Conservation (phyloP, 2,888 invertebrate species). For the Meteorus cinctellus region DNA sequence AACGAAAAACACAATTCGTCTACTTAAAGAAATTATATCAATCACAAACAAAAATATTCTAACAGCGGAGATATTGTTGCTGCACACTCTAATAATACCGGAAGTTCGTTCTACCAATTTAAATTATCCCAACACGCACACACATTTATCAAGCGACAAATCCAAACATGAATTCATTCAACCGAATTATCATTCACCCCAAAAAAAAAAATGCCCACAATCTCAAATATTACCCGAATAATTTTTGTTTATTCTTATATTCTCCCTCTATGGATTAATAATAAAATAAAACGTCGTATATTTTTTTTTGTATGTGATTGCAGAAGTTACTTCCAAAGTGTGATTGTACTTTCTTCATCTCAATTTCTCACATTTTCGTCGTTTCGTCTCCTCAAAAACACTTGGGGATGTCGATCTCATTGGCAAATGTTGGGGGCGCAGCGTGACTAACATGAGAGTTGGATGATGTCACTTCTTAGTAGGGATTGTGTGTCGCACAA, state of each 20-base stretch:
- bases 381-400: constrained; percentile 18
- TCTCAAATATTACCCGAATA: not conserved
- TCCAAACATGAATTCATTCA: constrained; percentile 1
- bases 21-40: too few species aligned
- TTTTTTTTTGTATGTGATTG: constrained; percentile 11
- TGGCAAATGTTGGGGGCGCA: constrained; percentile 44
- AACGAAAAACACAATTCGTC: too few species aligned
- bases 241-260: not conserved
- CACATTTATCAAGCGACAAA: not conserved
- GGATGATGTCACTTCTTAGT: constrained; percentile 67
- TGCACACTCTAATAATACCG: constrained; percentile 8
- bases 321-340: constrained; percentile 8
- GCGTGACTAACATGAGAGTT: constrained; percentile 61
- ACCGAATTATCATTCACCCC: not conserved
- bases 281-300: not conserved
- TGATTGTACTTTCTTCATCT: constrained; percentile 6
- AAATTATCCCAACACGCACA: not conserved
- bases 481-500: constrained; percentile 63
- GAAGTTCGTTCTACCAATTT: not conserved
- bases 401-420: constrained; percentile 34
- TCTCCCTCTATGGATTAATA: not conserved
- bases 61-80: not conserved
- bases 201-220: not conserved
- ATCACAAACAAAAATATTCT: not conserved
- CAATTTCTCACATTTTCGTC: not conserved